A percentile compares a stretch with the other conserved stretches of the same genome.
Evolutionary conservation across 2,113 vertebrate genomes (phyloP).

Genomic region (Pica pica): DNA sequence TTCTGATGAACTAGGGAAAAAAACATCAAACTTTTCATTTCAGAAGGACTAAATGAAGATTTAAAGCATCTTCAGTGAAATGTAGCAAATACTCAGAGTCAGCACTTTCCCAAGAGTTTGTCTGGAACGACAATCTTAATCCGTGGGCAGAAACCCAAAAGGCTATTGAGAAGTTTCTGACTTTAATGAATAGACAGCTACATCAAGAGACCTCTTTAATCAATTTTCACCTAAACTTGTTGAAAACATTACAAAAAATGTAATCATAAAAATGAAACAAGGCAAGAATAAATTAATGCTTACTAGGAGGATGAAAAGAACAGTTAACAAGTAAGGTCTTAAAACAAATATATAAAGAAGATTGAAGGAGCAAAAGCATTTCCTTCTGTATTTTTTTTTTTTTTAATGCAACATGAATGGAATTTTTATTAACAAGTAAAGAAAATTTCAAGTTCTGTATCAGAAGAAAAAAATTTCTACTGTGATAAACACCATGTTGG

Average conservation of each 20-base stretch:
- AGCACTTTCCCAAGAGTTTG: not conserved
- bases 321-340: not conserved
- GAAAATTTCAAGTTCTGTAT: not conserved
- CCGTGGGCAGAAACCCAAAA: not conserved
- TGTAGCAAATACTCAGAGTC: not conserved
- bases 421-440: not conserved
- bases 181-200: not conserved
- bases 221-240: not conserved
- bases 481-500: not conserved
- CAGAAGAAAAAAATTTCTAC: not conserved
- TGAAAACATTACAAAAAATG: not conserved
- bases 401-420: not conserved
- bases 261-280: not conserved
- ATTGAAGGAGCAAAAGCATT: not conserved
- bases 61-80: not conserved
- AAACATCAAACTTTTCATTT: not conserved
- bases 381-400: not conserved
- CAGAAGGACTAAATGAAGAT: not conserved
- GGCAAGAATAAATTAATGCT: not conserved
- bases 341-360: not conserved
- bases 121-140: not conserved
- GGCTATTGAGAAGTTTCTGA: not conserved
- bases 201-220: not conserved
- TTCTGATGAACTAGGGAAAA: not conserved
- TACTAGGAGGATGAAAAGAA: not conserved